These are phyloP conservation scores for Rhodeus uyekii DNA, from an alignment of 2,797 vertebrate species.

Conservation along the genomic window DNA sequence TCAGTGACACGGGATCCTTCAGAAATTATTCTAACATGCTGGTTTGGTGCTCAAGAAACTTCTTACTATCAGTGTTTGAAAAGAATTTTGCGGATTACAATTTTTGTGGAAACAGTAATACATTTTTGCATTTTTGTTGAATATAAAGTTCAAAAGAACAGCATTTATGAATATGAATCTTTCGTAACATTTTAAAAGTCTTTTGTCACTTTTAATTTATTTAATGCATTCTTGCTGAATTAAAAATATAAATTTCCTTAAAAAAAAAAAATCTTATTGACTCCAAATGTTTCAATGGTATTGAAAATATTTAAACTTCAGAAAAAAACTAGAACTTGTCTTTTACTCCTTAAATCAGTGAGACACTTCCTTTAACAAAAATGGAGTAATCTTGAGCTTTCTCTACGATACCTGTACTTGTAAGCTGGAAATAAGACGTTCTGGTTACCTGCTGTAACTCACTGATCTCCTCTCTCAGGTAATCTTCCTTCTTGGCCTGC, in stretches of 20 bases:
- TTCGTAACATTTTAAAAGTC: not conserved
- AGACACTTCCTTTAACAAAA: not conserved
- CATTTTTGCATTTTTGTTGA: not conserved
- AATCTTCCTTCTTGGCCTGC: slow-evolving; percentile 95
- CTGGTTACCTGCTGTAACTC: slow-evolving; percentile 89
- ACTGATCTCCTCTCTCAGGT: slow-evolving; percentile 93
- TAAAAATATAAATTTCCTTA: not conserved
- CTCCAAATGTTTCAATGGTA: not conserved
- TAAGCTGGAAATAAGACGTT: not conserved
- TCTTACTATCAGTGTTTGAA: not conserved
- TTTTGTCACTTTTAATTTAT: not conserved
- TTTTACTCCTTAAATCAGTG: not conserved
- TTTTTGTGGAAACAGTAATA: not conserved
- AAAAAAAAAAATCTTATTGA: not conserved
- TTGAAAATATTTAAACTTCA: not conserved
- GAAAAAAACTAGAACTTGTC: not conserved
- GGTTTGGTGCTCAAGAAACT: not conserved
- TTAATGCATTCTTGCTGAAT: not conserved
- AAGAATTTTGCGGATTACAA: not conserved
- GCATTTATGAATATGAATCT: not conserved
- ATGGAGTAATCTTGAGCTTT: not conserved
- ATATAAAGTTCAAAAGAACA: not conserved
- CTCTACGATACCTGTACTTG: not conserved
- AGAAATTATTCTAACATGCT: not conserved
- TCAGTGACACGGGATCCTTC: not conserved